Conservation (phyloP, 2,888 invertebrate species). For the Trissolcus japonicus region DNA sequence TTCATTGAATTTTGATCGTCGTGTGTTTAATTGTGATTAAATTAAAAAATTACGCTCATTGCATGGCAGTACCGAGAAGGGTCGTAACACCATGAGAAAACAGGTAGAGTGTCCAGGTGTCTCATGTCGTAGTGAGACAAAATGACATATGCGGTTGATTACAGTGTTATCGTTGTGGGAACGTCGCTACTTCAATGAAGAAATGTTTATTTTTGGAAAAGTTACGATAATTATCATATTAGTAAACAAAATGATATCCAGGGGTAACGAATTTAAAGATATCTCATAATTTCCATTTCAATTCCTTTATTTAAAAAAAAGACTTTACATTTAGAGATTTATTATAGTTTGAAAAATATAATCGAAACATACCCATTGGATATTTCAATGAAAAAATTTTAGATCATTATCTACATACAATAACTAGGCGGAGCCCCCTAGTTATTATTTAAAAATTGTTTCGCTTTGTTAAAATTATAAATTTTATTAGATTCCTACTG, state of each 20-base stretch:
- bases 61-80: constrained; percentile 61
- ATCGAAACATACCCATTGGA: neutral
- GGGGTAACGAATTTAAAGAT: too few species aligned
- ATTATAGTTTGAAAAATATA: neutral
- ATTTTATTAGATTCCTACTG: constrained; percentile 20
- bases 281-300: too few species aligned
- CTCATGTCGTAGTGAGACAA: constrained; percentile 63
- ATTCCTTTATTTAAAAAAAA: neutral
- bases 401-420: too few species aligned
- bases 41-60: constrained; percentile 40
- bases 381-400: neutral
- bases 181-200: constrained; percentile 61
- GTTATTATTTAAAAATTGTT: too few species aligned
- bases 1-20: constrained; percentile 34
- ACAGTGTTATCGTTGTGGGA: constrained; percentile 71
- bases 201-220: constrained; percentile 33
- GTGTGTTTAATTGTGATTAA: constrained; percentile 40
- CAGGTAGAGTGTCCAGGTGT: constrained; percentile 70
- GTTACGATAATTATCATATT: neutral
- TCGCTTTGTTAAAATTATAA: neutral
- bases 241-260: too few species aligned
- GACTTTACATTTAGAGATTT: neutral
- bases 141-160: constrained; percentile 71
- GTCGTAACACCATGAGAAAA: constrained; percentile 67
- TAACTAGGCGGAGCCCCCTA: too few species aligned